Evolutionary conservation across 1,140 invertebrate species (phyloP).

Genomic region (Pteromalus puparum): DNA sequence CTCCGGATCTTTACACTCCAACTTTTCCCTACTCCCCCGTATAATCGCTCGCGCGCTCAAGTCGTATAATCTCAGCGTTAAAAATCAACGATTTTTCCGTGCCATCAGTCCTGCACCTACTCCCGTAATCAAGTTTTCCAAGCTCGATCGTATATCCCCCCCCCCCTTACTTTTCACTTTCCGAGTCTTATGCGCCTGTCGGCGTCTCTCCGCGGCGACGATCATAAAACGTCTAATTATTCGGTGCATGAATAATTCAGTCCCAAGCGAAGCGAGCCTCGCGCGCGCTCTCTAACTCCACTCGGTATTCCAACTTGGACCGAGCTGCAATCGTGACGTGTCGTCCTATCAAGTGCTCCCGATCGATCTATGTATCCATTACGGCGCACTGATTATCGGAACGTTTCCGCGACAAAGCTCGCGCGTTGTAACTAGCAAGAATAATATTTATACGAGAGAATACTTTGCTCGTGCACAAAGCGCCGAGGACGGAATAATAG

Average conservation of each 20-base stretch:
- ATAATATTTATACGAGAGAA: too few species aligned
- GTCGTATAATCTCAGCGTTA: neutral
- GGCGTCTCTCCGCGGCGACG: neutral
- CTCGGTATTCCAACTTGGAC: conserved; percentile 46
- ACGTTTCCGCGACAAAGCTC: too few species aligned
- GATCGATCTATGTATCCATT: neutral
- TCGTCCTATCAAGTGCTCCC: neutral
- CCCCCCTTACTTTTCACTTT: conserved; percentile 43
- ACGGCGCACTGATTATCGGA: neutral
- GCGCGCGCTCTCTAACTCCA: neutral
- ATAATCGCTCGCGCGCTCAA: neutral
- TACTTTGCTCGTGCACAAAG: too few species aligned
- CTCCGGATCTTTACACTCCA: neutral
- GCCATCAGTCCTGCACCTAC: neutral
- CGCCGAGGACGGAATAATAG: too few species aligned
- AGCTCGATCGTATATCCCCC: neutral
- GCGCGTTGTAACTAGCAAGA: too few species aligned
- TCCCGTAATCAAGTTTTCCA: neutral
- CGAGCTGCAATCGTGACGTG: neutral
- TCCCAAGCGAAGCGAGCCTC: neutral
- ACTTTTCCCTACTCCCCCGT: neutral
- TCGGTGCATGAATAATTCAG: conserved; percentile 63
- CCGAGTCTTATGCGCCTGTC: conserved; percentile 9
- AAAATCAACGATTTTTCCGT: neutral
- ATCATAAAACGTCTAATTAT: conserved; percentile 62